Base-by-base conservation (phyloP, 2,797 vertebrate species). In the Nothura maculosa region DNA sequence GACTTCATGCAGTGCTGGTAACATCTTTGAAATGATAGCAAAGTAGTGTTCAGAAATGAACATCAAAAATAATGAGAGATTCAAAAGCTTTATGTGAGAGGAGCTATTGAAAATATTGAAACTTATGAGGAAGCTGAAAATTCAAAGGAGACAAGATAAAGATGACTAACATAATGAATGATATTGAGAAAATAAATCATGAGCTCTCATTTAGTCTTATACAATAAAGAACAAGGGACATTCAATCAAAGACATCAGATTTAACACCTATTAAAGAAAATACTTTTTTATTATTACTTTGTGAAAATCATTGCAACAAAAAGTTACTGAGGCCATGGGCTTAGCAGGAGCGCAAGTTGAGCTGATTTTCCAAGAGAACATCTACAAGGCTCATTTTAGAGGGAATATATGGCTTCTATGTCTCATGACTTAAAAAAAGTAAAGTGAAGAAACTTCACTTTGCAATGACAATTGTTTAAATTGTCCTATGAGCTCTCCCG, bases 111-210 rank as follows among this genome's bases (percentile, higher is more conserved):
- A 87, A 92, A 68, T n/a, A 58, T 1, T 80, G 27, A 7, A 69
- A 82, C 36, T 58, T 89, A 45, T 48, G 63, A 54, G 47, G 82
- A 86, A 75, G 45, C 36, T 80, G 54, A 85, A 40, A 75, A 90
- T 81, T 74, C 62, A 90, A 85, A 85, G 42, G 61, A 73, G 18
- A 80, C 8, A 12, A 91, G 67, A 69, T 79, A 73, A 91, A 92
- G 10, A 17, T 76, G 62, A 63, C 6, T 64, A 64, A 84, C 30
- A 14, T 38, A 87, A 85, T 58, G 14, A 82, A 66, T 75, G 5
- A 43, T 54, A 52, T 9, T 5, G 11, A 77, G 47, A 75, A 81
- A 91, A 66, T 86, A 88, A 81, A 89, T 30, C n/a, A 58, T 24
- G 38, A 83, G 6, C 12, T 69, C 58, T 85, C 17, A 34, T 78